phyloP scores from a whole-genome alignment of 2,113 vertebrate species.

The Pseudorhombus dupliciocellatus region DNA sequence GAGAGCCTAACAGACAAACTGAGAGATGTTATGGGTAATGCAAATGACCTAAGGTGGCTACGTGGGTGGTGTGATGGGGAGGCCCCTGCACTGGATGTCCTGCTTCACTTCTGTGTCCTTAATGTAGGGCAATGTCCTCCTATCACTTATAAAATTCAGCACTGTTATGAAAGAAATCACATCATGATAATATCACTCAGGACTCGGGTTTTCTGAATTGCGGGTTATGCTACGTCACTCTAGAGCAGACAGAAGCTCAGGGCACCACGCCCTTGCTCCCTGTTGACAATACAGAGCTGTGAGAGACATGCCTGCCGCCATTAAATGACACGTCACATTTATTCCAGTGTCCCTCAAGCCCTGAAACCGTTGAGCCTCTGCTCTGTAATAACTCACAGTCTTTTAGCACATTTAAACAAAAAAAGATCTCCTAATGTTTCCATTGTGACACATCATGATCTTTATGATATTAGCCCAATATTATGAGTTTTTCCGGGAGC shows the following conservation, averaged over 20 bases:
- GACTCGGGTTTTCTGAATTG: no score
- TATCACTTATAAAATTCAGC: no score
- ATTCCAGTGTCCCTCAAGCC: slow-evolving; percentile 5
- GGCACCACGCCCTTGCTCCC: slow-evolving; percentile 16
- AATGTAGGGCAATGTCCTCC: slow-evolving; percentile 10
- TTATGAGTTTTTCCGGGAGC: no score
- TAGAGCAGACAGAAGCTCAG: background rate
- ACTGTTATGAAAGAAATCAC: no score
- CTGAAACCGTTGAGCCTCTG: background rate
- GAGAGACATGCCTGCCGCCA: background rate
- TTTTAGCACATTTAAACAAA: no score
- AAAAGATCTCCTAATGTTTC: no score
- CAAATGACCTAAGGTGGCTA: slow-evolving; percentile 35
- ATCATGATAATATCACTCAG: no score
- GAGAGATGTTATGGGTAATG: slow-evolving; percentile 14
- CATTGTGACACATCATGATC: background rate
- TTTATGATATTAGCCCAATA: no score
- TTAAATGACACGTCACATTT: background rate
- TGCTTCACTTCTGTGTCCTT: slow-evolving; percentile 30
- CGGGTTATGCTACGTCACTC: background rate
- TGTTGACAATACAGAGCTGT: slow-evolving; percentile 15
- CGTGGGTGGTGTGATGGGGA: slow-evolving; percentile 44
- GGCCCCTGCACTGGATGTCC: slow-evolving; percentile 43
- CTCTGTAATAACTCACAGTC: background rate
- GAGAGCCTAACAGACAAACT: slow-evolving; percentile 15